phyloP scores from a whole-genome alignment of 2,113 vertebrate genomes.

The Cololabis saira region DNA sequence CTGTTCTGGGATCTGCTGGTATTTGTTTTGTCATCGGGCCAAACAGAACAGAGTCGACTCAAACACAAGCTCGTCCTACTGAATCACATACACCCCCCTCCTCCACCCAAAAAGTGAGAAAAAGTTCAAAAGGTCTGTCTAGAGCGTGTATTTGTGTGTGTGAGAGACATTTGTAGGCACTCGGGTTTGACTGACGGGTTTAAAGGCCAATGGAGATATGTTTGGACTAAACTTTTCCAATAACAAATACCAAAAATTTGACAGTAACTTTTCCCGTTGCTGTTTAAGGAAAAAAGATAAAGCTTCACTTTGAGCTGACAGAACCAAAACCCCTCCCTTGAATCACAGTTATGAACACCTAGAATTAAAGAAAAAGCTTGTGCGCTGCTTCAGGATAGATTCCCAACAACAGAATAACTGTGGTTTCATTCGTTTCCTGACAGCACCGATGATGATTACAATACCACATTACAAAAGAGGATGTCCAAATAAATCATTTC shows the following conservation, averaged over 20 bases:
- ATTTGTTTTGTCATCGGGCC: slow-evolving; percentile 15
- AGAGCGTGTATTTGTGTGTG: slow-evolving; percentile 23
- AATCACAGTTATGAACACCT: too few relatives aligned
- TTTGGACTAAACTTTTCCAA: slow-evolving; percentile 30
- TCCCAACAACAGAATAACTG: slow-evolving; percentile 21
- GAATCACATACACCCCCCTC: slow-evolving; percentile 1
- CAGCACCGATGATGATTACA: background rate
- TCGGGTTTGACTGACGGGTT: slow-evolving; percentile 57
- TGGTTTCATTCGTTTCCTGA: slow-evolving; percentile 30
- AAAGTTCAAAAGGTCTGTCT: slow-evolving; percentile 1
- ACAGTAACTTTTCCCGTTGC: slow-evolving; percentile 16
- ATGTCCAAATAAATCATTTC: background rate
- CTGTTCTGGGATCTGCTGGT: slow-evolving; percentile 54
- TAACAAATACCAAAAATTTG: slow-evolving; percentile 21
- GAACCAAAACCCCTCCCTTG: slow-evolving; percentile 7
- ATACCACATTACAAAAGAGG: background rate
- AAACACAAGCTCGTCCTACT: slow-evolving; percentile 19
- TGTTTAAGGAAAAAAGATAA: slow-evolving; percentile 12
- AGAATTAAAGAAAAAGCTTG: background rate
- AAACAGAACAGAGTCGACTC: slow-evolving; percentile 15
- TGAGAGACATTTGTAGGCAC: slow-evolving; percentile 59
- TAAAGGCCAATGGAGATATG: slow-evolving; percentile 43
- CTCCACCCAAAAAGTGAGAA: too few relatives aligned
- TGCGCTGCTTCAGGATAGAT: background rate
- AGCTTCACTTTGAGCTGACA: slow-evolving; percentile 9